Evolutionary conservation across 2,113 vertebrate genomes (phyloP), one percentile per base, ranked within the genome.

Genomic region (Rhadina sibilatrix): DNA sequence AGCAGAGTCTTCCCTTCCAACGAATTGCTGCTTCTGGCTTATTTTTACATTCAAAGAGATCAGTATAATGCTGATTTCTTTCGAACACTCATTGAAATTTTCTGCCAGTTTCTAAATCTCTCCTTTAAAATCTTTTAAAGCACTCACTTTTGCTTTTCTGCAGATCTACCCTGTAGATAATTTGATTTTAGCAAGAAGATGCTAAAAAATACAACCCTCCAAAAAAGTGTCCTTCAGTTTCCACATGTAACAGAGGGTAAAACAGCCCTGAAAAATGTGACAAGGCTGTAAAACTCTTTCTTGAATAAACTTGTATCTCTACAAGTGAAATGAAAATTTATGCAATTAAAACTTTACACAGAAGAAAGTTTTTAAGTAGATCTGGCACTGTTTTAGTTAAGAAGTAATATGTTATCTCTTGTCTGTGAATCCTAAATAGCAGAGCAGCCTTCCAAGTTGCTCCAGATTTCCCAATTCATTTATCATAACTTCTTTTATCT

Each of bases 11-110:
- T 23, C 5, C 64, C 91, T 97, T 90, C 90, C 94, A 74, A 12
- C 10, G 6, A 47, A 21, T 1, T 60, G 22, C 20, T 74, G 18
- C 66, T 97, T 89, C 83, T 31, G n/a, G 66, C 18, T 96, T 95
- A 75, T 71, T 87, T 84, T 53, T 85, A 92, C 78, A 65, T 68
- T 96, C 86, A 90, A 37, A 93, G 83, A 90, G 81, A 89, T 66
- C 1, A 1, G 46, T 57, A 47, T 44, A 75, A 95, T 4, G 69
- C 50, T 13, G 65, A 66, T 52, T 83, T 91, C 88, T 90, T 95
- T 90, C 90, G 84, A 71, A 35, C n/a, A 35, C 65, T 82, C 70
- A 46, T 50, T 65, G 64, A 54, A 90, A 85, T 91, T 95, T 93
- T 94, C 92, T 79, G 25, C 44, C 47, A 17, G 83, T 71, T 96